A percentile compares a stretch with the other conserved stretches of the same genome.
These are phyloP conservation scores for Melanchra persicariae DNA, from an alignment of 2,888 invertebrate genomes.

Conservation along the genomic window DNA sequence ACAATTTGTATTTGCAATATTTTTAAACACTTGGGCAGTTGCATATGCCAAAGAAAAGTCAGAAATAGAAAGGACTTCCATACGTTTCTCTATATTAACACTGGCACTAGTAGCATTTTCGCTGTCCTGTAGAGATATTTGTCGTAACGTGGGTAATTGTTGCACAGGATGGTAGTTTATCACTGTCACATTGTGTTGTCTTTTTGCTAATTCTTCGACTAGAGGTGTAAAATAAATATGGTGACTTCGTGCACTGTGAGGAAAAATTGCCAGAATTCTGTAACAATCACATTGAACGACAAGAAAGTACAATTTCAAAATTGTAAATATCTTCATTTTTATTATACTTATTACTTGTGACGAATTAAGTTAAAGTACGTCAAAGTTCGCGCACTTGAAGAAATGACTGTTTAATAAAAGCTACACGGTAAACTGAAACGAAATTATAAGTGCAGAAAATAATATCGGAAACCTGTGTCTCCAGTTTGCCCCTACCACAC, in stretches of 20 bases:
- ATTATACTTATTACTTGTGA: no score
- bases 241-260: slow-evolving; percentile 74
- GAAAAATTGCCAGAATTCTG: slow-evolving; percentile 72
- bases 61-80: slow-evolving; percentile 32
- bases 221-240: slow-evolving; percentile 63
- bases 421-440: no score
- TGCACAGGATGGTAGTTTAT: slow-evolving; percentile 76
- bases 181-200: slow-evolving; percentile 77
- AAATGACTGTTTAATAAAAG: no score
- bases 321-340: no score
- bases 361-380: no score
- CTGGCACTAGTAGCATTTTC: slow-evolving; percentile 37
- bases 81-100: slow-evolving; percentile 41
- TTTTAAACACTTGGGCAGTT: slow-evolving; percentile 41
- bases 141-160: slow-evolving; percentile 78
- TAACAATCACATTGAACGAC: slow-evolving; percentile 46
- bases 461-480: no score
- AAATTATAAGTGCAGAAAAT: no score
- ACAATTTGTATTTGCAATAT: slow-evolving; percentile 67
- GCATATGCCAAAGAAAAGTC: slow-evolving; percentile 51
- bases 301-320: no score
- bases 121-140: slow-evolving; percentile 70
- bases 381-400: no score
- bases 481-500: no score
- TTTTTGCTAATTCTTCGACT: slow-evolving; percentile 71